Conservation (phyloP, 2,797 vertebrate genomes). For the Clamator glandarius region DNA sequence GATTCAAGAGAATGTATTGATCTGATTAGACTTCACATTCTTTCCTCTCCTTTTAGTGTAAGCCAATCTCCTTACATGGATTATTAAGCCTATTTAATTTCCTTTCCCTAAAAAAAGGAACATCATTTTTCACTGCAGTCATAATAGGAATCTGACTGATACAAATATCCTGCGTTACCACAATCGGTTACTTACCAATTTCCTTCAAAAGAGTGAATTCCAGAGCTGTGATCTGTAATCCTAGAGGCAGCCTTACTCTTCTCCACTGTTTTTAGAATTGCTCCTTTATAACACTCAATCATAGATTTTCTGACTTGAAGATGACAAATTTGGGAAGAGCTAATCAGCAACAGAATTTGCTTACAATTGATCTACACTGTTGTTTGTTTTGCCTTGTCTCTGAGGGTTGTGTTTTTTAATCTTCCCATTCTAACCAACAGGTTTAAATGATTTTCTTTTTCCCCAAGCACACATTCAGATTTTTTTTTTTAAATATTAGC, state of each 20-base stretch:
- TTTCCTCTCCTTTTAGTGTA: background rate
- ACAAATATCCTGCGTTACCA: background rate
- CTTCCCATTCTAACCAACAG: background rate
- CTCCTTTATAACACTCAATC: constrained; percentile 1
- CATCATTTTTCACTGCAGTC: constrained; percentile 26
- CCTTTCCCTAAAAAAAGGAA: background rate
- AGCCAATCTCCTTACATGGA: constrained; percentile 5
- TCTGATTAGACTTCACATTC: constrained; percentile 28
- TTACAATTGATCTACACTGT: background rate
- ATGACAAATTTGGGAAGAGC: constrained; percentile 11
- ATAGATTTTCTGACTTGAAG: constrained; percentile 3
- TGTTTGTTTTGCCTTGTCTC: background rate
- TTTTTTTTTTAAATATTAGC: background rate
- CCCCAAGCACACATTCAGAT: background rate
- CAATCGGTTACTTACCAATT: background rate
- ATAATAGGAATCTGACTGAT: constrained; percentile 15
- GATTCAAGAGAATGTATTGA: background rate
- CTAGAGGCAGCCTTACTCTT: background rate
- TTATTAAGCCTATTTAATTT: constrained; percentile 30
- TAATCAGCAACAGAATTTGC: constrained; percentile 1
- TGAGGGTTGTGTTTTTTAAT: background rate
- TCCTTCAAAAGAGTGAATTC: background rate
- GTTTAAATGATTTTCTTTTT: background rate
- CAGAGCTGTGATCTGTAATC: constrained; percentile 9
- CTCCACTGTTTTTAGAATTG: constrained; percentile 38